Percentiles rank a stretch among this genome's conserved stretches.
Evolutionary conservation across 2,797 vertebrate genomes (phyloP).

Genomic region (Microhierax caerulescens): DNA sequence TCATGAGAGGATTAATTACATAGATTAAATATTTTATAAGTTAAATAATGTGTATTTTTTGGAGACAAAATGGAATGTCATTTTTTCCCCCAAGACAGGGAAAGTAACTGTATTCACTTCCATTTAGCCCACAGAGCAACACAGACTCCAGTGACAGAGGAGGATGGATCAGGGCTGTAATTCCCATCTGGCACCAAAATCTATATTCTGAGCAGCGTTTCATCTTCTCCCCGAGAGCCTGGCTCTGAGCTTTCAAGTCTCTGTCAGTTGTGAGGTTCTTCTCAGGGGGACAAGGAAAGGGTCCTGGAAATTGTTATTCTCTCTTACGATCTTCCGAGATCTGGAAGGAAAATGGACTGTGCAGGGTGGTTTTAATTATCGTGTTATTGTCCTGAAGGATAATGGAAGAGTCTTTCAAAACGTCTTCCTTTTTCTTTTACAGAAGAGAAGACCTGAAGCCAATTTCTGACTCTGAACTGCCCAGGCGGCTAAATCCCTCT

Average conservation of each 20-base stretch:
- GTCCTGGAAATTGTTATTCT: background rate
- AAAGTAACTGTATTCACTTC: constrained; percentile 67
- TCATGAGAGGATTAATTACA: constrained; percentile 78
- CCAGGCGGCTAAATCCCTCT: background rate
- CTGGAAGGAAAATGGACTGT: background rate
- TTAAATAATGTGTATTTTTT: constrained; percentile 83
- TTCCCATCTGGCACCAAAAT: constrained; percentile 66
- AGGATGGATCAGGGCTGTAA: constrained; percentile 63
- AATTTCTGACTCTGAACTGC: background rate
- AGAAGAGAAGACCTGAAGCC: background rate
- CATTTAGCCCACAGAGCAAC: constrained; percentile 70
- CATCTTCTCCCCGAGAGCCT: constrained; percentile 33
- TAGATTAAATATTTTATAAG: constrained; percentile 83
- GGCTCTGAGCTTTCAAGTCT: constrained; percentile 7
- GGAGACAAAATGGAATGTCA: constrained; percentile 82
- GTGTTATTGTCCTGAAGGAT: constrained; percentile 15
- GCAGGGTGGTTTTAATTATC: background rate
- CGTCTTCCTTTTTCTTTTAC: background rate
- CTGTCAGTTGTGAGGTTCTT: constrained; percentile 36
- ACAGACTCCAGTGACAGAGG: constrained; percentile 44
- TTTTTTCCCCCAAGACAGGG: constrained; percentile 75
- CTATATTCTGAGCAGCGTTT: constrained; percentile 56
- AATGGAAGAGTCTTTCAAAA: background rate
- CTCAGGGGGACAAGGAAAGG: background rate
- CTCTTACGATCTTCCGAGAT: background rate